Evolutionary conservation across 1,140 invertebrate genomes (phyloP).

Genomic region (Drosophila sproati): DNA sequence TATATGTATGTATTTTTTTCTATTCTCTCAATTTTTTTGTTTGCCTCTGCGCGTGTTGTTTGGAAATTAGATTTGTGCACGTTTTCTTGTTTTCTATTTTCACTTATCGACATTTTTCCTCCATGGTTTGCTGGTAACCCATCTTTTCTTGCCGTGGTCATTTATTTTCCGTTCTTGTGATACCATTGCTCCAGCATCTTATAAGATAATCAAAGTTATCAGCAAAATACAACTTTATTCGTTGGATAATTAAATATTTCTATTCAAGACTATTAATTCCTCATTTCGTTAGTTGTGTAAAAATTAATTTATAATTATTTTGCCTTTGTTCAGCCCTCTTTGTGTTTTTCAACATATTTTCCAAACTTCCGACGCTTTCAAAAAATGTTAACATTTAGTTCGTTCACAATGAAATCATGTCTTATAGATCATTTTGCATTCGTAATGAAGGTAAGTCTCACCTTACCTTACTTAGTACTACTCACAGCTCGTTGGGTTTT

Average conservation of each 20-base stretch:
- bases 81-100: conserved; percentile 81
- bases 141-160: conserved; percentile 26
- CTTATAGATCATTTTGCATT: too few species aligned
- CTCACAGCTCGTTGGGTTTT: too few species aligned
- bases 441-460: too few species aligned
- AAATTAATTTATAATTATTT: too few species aligned
- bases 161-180: conserved; percentile 27
- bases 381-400: too few species aligned
- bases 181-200: conserved; percentile 7
- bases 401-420: too few species aligned
- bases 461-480: too few species aligned
- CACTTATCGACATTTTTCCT: conserved; percentile 72
- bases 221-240: neutral
- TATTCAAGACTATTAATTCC: neutral
- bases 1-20: conserved; percentile 18
- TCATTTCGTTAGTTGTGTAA: too few species aligned
- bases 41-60: conserved; percentile 67
- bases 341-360: too few species aligned
- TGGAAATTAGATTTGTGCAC: conserved; percentile 82
- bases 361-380: too few species aligned
- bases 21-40: conserved; percentile 26
- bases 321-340: too few species aligned
- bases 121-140: conserved; percentile 32
- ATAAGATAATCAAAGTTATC: neutral
- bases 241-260: neutral